Conservation (phyloP, 2,113 vertebrate species). For the Poeciliopsis occidentalis region DNA sequence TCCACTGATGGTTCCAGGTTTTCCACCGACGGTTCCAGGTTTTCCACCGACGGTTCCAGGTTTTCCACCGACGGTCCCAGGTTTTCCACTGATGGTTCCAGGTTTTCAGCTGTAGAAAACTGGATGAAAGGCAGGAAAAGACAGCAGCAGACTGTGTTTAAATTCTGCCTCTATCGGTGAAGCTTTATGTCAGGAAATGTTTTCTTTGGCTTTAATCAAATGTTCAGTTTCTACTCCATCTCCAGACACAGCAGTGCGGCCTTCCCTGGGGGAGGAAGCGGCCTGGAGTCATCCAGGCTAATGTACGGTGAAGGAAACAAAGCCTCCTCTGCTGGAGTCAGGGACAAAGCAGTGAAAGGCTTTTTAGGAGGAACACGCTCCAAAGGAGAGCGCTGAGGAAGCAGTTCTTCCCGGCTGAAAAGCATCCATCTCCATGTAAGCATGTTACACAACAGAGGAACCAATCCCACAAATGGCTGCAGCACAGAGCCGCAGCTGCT, state of each 20-base stretch:
- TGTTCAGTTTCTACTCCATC: no score
- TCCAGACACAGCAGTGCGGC: no score
- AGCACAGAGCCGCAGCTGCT: neutral
- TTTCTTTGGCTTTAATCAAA: no score
- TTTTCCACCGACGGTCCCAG: no score
- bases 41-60: no score
- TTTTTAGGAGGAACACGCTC: slow-evolving; percentile 29
- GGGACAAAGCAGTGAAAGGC: slow-evolving; percentile 45
- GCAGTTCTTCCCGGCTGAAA: slow-evolving; percentile 45
- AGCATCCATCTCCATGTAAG: slow-evolving; percentile 24
- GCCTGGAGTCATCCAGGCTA: neutral
- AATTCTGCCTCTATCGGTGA: neutral
- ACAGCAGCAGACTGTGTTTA: neutral
- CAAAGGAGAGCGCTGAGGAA: slow-evolving; percentile 45
- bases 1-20: no score
- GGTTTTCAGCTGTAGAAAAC: no score
- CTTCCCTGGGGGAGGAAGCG: neutral
- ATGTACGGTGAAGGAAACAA: neutral
- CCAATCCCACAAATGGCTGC: neutral
- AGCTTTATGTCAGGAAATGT: no score
- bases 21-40: no score
- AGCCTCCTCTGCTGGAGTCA: neutral
- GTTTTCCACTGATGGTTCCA: no score
- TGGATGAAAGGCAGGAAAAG: neutral
- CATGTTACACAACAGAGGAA: slow-evolving; percentile 16